Evolutionary conservation across 2,888 invertebrate species (phyloP).

Genomic region (Tetranychus truncatus): DNA sequence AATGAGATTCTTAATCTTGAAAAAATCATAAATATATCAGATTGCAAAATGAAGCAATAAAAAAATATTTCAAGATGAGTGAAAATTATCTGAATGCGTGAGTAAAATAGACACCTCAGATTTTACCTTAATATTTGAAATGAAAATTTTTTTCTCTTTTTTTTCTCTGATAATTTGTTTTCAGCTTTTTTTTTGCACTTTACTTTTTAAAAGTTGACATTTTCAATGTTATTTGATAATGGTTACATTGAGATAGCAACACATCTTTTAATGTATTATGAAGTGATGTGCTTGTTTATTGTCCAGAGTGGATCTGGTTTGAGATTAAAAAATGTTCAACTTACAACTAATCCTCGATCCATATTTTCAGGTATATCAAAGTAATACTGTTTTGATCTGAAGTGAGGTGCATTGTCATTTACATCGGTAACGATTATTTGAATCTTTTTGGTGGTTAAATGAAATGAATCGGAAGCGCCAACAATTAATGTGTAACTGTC

Average conservation of each 20-base stretch:
- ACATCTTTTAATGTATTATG: too few relatives aligned
- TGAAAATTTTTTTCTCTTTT: background rate
- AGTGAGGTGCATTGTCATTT: slow-evolving; percentile 78
- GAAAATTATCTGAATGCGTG: background rate
- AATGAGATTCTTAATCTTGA: too few relatives aligned
- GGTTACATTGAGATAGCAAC: too few relatives aligned
- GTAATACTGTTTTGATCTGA: slow-evolving; percentile 66
- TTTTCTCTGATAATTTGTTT: too few relatives aligned
- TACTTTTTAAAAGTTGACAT: too few relatives aligned
- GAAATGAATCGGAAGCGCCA: slow-evolving; percentile 47
- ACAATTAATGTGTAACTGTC: slow-evolving; percentile 58
- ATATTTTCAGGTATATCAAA: slow-evolving; percentile 80
- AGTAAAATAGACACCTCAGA: background rate
- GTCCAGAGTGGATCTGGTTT: background rate
- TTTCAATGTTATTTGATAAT: too few relatives aligned
- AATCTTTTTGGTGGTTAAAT: background rate
- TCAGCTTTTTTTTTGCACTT: too few relatives aligned
- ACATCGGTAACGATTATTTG: slow-evolving; percentile 52
- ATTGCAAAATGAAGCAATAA: too few relatives aligned
- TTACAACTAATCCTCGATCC: slow-evolving; percentile 54
- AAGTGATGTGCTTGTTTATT: background rate
- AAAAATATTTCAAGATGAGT: background rate
- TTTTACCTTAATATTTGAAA: background rate
- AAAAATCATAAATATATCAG: too few relatives aligned
- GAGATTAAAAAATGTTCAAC: slow-evolving; percentile 5